Evolutionary conservation across 2,888 invertebrate genomes (phyloP), one percentile per base, ranked within the genome.

Genomic region (Seira sanloemensis): DNA sequence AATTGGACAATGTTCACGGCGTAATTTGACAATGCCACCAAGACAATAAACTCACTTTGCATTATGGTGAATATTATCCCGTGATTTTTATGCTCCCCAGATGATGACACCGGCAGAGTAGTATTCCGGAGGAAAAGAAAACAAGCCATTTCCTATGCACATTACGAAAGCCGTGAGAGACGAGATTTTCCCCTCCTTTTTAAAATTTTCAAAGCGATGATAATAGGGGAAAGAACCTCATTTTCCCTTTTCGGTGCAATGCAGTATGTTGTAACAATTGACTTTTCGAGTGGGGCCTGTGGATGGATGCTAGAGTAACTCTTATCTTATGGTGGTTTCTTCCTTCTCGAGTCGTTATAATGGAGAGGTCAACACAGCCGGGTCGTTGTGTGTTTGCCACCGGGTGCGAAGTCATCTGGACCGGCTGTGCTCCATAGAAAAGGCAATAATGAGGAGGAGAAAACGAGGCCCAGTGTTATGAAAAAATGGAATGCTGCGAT

Each of bases 251-350:
- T n/a, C n/a, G n/a, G n/a, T n/a, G n/a, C n/a, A n/a, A n/a, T n/a
- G n/a, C n/a, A n/a, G n/a, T n/a, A n/a, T n/a, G n/a, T n/a, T n/a
- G n/a, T n/a, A n/a, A n/a, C n/a, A n/a, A n/a, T n/a, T n/a, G 37
- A 37, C 5, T 37, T 5, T 5, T 37, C 7, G 37, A 37, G 37
- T 37, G 37, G 5, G 12, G 37, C n/a, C n/a, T n/a, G n/a, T n/a
- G n/a, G 12, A 37, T 12, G 37, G 37, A 76, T 66, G 67, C 67
- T 76, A 67, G 66, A 66, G 37, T 50, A 67, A 50, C 46, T 76
- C 67, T 76, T 25, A 50, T 67, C 67, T 46, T 37, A 7, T 18
- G 2, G n/a, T 58, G 19, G 19, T 21, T 12, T 9, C 37, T 37
- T 12, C 21, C 21, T 62, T 2, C 50, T 18, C 12, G 16, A 50